Evolutionary conservation across 2,797 vertebrate species (phyloP), one percentile per base, ranked within the genome.

Genomic region (Siniperca scherzeri): DNA sequence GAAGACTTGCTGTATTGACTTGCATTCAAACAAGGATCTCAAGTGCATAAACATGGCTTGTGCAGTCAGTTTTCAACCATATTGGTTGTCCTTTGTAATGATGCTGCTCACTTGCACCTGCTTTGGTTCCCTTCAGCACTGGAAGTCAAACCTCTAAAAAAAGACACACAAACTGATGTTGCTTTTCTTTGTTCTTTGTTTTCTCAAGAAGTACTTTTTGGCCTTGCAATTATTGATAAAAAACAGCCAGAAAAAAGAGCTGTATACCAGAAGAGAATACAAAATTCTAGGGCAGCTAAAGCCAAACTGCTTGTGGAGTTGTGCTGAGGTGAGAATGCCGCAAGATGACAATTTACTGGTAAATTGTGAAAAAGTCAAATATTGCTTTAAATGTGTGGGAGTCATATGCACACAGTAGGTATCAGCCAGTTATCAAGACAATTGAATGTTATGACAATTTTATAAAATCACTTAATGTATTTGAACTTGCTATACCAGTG

Each of bases 191-290:
- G 44, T 48, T 81, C 55, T 79, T 74, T 75, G 68, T 75, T 84
- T 79, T 72, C 77, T 80, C 57, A 57, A 70, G 22, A 64, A 80
- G 50, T 55, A 70, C 17, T 82, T 86, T 82, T 80, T 89, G 50
- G 77, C 64, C 64, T 91, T 80, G 81, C 61, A 81, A 65, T 84
- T 77, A 89, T 71, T 88, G 72, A 84, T 75, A 79, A 79, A 61
- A 77, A 46, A 16, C 17, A 52, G 33, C 38, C 6, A 68, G 30
- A 52, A 38, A 69, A 82, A 52, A 80, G 27, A 25, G n/a, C 40
- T 38, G 48, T 53, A 48, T 13, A 77, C 42, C 7, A 70, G 68
- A 76, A 66, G 57, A 72, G 62, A 85, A 86, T 79, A 73, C 25
- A 72, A 38, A 84, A 50, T 65, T 30, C 30, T 38, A 83, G 46